Base-by-base conservation (phyloP, 2,113 vertebrate species). In the Halcyon senegalensis region DNA sequence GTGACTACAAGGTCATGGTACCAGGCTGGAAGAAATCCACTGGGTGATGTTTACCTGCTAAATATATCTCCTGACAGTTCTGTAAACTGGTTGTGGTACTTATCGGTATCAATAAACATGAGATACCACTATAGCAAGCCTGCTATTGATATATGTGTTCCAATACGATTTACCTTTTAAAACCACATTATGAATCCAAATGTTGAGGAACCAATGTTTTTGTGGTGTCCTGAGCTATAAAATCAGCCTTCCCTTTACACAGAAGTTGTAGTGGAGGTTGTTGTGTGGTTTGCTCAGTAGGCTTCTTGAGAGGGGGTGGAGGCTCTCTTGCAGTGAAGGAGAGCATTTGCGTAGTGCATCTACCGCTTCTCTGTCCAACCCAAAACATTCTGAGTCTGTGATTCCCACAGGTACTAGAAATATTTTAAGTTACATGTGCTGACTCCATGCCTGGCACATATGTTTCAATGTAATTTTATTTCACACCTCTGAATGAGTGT, bases 401-500 rank as follows among this genome's bases (percentile, higher is more conserved):
- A 21, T 84, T 88, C 30, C 27, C 9, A 25, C 14, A 51, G 10
- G 14, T 80, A 24, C 27, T 51, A 73, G 44, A 60, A 80, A 24
- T 69, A 25, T 46, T 92, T 9, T 31, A 53, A 43, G 20, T 80
- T 41, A 8, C 58, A 20, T 84, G 7, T 53, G 7, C 41, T 74
- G 35, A 35, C 64, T 80, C 44, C 43, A 60, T 18, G 12, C 5
- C 37, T 80, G 12, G 41, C 21, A 44, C 7, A 8, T 33, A 5
- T 2, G 3, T 74, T 87, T 63, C 58, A 21, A 13, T 94, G 75
- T 62, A 21, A 15, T 94, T 77, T 90, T 89, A 46, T 46, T 84
- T 12, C 16, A 28, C 9, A 27, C 17, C 0, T 0, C 30, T 68
- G 51, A 51, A 44, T 56, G 17, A 33, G 7, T 9, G 15, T 43